Evolutionary conservation across 2,888 invertebrate genomes (phyloP).

Genomic region (Adela reaumurella): DNA sequence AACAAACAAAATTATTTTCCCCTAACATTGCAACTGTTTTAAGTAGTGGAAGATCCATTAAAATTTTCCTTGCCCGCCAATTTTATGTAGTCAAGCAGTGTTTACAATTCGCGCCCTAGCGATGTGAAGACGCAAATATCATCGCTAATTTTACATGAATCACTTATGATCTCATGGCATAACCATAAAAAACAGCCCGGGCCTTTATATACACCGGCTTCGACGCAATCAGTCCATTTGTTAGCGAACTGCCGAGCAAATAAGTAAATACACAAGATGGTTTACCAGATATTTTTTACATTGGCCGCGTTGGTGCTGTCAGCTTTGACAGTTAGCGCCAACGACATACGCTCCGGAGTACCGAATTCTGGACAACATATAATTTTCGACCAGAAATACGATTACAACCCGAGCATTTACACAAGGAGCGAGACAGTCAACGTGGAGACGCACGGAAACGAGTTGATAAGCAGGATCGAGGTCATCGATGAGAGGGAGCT

Average conservation of each 20-base stretch:
- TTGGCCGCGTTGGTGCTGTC: neutral
- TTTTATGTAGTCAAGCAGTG: too few species aligned
- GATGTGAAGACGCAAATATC: neutral
- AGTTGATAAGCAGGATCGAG: conserved; percentile 28
- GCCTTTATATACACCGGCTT: neutral
- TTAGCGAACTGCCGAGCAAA: too few species aligned
- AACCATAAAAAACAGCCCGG: neutral
- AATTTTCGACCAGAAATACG: neutral
- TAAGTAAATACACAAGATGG: too few species aligned
- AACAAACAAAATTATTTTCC: too few species aligned
- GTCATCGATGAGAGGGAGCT: conserved; percentile 31
- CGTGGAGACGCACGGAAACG: conserved; percentile 23
- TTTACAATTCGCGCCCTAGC: too few species aligned
- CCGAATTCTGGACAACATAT: neutral
- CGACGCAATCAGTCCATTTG: neutral
- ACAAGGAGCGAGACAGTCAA: neutral
- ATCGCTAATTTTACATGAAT: neutral
- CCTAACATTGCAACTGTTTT: too few species aligned
- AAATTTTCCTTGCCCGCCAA: too few species aligned
- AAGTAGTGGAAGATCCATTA: too few species aligned
- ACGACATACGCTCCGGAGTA: neutral
- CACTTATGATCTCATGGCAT: neutral
- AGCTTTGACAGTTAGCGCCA: neutral
- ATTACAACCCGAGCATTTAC: neutral
- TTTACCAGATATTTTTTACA: too few species aligned